Evolutionary conservation across 2,888 invertebrate species (phyloP), one percentile per base, ranked within the genome.

Genomic region (Dasypolia templi): DNA sequence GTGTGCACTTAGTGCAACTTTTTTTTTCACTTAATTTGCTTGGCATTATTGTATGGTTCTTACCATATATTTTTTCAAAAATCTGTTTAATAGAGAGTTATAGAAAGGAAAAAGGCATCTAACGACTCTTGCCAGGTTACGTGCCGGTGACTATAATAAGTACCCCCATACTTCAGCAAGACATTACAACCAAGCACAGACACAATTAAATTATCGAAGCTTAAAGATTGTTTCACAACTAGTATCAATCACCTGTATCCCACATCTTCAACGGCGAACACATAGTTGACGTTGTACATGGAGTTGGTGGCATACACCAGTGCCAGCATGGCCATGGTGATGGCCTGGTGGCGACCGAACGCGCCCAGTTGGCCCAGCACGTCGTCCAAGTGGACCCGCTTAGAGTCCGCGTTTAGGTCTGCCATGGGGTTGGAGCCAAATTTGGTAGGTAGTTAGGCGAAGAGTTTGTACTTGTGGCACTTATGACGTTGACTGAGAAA

Each of bases 201-300:
- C 4, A 62, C 4, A 4, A n/a, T 56, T 14, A 9, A n/a, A 32
- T 22, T 22, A 4, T 32, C 3, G 11, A 53, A 46, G 29, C n/a
- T 5, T 12, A 22, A 12, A 22, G 22, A 12, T 22, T 22, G 46
- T n/a, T 14, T 3, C 39, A 32, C 4, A n/a, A n/a, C n/a, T n/a
- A n/a, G n/a, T 26, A 72, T 81, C 61, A 64, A 1, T 64, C 44
- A 95, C 96, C 96, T 94, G 89, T 95, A 96, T 35, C 89, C 90
- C 6, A 93, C 93, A 42, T 95, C 94, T 63, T 95, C 95, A 0
- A 95, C 95, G 0, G 95, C 95, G 83, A 96, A 96, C 64, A 96
- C 95, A 55, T 95, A 96, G 87, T 96, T 96, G 74, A 94, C 92
- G 77, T 95, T 96, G 84, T 96, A 96, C 92, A 96, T 95, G 75